phyloP scores from a whole-genome alignment of 1,140 invertebrate species.

The Tetramorium alpestre region DNA sequence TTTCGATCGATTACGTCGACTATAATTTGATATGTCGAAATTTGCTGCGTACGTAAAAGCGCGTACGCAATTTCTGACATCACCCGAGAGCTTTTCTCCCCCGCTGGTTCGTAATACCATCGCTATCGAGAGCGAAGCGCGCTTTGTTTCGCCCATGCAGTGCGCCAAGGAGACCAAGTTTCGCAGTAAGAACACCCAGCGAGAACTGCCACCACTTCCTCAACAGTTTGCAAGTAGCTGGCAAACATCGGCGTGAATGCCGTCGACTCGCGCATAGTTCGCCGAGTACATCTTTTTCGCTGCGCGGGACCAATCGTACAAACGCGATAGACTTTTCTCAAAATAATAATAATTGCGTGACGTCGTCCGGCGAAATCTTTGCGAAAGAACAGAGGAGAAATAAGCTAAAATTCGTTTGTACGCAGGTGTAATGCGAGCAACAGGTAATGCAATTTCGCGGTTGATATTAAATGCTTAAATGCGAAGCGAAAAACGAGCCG shows the following conservation, averaged over 20 bases:
- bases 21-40: not conserved
- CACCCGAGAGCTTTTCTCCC: constrained; percentile 24
- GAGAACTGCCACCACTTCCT: constrained; percentile 50
- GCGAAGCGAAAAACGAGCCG: not conserved
- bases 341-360: not conserved
- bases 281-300: constrained; percentile 16
- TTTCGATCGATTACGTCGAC: not conserved
- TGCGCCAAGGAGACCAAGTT: constrained; percentile 32
- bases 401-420: not conserved
- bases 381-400: not conserved
- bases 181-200: constrained; percentile 43
- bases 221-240: constrained; percentile 58
- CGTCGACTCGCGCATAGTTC: constrained; percentile 28
- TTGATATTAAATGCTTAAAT: not conserved
- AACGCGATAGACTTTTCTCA: not conserved
- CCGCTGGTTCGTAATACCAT: not conserved
- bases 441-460: constrained; percentile 21
- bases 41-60: not conserved
- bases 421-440: not conserved
- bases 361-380: not conserved
- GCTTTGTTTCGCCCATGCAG: constrained; percentile 39
- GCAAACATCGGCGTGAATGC: constrained; percentile 30
- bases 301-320: not conserved
- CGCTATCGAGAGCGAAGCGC: constrained; percentile 9
- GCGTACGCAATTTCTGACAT: constrained; percentile 29